Evolutionary conservation across 2,888 invertebrate species (phyloP).

Genomic region (Caenorhabditis sp.): DNA sequence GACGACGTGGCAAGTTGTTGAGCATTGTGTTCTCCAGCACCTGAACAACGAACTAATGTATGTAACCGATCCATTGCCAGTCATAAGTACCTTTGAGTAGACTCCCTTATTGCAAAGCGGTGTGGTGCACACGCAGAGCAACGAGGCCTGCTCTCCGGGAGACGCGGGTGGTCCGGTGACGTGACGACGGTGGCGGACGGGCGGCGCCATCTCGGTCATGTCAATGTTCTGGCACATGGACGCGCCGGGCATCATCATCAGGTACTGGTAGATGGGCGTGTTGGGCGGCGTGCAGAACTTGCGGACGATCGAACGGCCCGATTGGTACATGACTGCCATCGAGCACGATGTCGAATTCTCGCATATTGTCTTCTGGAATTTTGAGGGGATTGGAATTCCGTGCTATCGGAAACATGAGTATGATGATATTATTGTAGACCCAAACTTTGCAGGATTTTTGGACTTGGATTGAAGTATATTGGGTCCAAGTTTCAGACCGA

Average conservation of each 20-base stretch:
- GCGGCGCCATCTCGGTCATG: conserved; percentile 37
- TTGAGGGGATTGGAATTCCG: background rate
- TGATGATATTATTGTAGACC: no score
- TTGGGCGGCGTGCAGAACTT: conserved; percentile 76
- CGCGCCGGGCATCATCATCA: conserved; percentile 74
- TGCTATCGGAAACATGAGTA: background rate
- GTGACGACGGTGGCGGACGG: conserved; percentile 16
- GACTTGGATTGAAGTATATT: no score
- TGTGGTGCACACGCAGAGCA: conserved; percentile 73
- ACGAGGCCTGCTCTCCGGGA: conserved; percentile 53
- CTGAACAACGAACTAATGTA: no score
- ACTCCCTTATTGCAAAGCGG: conserved; percentile 69
- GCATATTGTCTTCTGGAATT: conserved; percentile 54
- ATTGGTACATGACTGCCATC: conserved; percentile 57
- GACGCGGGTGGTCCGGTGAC: conserved; percentile 48
- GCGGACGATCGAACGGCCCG: conserved; percentile 62
- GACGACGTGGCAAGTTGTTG: conserved; percentile 61
- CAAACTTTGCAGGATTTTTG: no score
- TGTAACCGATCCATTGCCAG: no score
- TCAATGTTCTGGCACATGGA: conserved; percentile 76
- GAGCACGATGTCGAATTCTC: conserved; percentile 56
- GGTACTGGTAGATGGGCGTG: conserved; percentile 75
- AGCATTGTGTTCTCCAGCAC: conserved; percentile 66
- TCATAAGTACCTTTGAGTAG: conserved; percentile 54
- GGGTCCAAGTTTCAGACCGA: no score